Conservation (phyloP, 2,888 invertebrate species). For the Eucera pruinosa region DNA sequence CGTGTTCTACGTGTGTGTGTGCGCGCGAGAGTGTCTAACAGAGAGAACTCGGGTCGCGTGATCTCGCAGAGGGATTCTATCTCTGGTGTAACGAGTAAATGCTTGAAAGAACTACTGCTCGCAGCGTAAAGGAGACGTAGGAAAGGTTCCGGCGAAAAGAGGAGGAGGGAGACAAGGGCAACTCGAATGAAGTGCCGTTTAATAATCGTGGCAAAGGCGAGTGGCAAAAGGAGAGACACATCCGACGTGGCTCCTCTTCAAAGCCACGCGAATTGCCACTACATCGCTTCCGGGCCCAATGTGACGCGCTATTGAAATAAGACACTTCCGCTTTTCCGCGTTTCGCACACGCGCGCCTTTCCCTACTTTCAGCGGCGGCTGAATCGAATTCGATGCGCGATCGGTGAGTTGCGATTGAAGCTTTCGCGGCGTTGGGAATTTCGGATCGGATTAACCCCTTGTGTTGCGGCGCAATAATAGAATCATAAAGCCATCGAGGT, state of each 20-base stretch:
- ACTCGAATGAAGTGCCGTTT: conserved; percentile 66
- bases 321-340: too few relatives aligned
- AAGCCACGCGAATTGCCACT: conserved; percentile 71
- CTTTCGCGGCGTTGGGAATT: too few relatives aligned
- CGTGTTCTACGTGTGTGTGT: too few relatives aligned
- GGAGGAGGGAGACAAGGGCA: neutral
- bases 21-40: too few relatives aligned
- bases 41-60: neutral
- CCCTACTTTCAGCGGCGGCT: too few relatives aligned
- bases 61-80: conserved; percentile 18
- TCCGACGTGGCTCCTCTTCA: conserved; percentile 50
- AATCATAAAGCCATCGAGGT: too few relatives aligned
- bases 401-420: too few relatives aligned
- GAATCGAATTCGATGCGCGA: too few relatives aligned
- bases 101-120: conserved; percentile 65
- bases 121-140: conserved; percentile 37
- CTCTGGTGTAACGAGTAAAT: conserved; percentile 72
- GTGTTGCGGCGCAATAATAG: too few relatives aligned
- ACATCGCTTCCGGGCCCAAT: conserved; percentile 64
- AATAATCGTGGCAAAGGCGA: conserved; percentile 72
- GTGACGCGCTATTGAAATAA: conserved; percentile 62
- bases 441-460: too few relatives aligned
- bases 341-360: too few relatives aligned
- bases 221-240: conserved; percentile 54
- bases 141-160: conserved; percentile 13